These are phyloP conservation scores for Agrypnia vestita DNA, from an alignment of 1,140 invertebrate genomes.

Conservation along the genomic window DNA sequence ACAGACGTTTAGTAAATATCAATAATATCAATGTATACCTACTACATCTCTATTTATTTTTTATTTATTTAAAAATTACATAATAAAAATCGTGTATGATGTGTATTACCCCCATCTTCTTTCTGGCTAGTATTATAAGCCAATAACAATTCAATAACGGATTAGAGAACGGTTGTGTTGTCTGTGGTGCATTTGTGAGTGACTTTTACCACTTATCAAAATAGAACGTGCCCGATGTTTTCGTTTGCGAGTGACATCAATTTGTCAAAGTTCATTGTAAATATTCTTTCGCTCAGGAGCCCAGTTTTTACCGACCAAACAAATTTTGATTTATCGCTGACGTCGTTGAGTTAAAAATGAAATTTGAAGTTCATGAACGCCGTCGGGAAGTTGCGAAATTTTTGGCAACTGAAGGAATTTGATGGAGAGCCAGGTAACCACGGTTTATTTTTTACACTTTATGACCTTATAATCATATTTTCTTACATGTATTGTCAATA, in stretches of 20 bases:
- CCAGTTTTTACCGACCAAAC: constrained; percentile 5
- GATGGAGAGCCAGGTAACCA: constrained; percentile 54
- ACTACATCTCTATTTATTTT: too few species aligned
- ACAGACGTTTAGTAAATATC: too few species aligned
- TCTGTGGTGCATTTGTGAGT: constrained; percentile 40
- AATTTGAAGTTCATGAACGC: constrained; percentile 51
- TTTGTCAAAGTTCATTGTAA: constrained; percentile 48
- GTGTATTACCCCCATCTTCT: constrained; percentile 12
- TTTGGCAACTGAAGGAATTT: constrained; percentile 53
- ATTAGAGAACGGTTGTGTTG: constrained; percentile 33
- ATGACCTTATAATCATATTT: constrained; percentile 49
- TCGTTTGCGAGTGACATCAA: constrained; percentile 52
- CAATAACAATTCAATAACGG: constrained; percentile 7
- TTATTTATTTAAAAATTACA: too few species aligned
- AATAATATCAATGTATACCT: too few species aligned
- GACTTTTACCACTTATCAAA: constrained; percentile 57
- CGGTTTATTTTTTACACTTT: constrained; percentile 48
- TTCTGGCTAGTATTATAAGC: background rate
- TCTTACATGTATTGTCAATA: background rate
- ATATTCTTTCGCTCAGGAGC: constrained; percentile 34
- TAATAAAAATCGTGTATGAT: too few species aligned
- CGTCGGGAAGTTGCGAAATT: constrained; percentile 52
- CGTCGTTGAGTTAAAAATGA: constrained; percentile 40
- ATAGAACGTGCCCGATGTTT: constrained; percentile 55
- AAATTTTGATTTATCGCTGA: constrained; percentile 18